phyloP scores from a whole-genome alignment of 2,113 vertebrate genomes.

The Opisthocomus hoazin region DNA sequence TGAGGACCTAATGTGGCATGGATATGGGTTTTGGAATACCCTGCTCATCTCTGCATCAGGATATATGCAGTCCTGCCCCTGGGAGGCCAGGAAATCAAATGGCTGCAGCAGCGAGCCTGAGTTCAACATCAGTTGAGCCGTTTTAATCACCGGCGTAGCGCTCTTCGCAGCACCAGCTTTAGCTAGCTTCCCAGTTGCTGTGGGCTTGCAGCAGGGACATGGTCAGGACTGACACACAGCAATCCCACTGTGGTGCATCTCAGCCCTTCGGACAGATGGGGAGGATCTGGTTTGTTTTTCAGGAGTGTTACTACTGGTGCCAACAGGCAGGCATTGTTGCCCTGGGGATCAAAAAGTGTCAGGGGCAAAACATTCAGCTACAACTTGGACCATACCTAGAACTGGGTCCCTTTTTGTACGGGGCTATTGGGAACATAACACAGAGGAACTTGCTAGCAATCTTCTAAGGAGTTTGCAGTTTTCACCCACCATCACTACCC shows the following conservation, averaged over 20 bases:
- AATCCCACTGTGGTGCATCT: neutral
- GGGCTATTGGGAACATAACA: neutral
- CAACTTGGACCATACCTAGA: fast-evolving
- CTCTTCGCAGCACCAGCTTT: neutral
- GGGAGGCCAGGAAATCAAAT: neutral
- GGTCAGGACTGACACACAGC: neutral
- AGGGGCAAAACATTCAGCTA: neutral
- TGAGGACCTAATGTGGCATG: neutral
- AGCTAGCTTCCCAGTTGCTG: neutral
- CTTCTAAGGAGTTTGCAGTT: neutral
- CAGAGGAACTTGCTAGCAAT: neutral
- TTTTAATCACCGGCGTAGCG: fast-evolving
- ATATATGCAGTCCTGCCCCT: neutral
- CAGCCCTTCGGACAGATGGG: neutral
- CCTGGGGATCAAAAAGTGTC: neutral
- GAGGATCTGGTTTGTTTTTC: neutral
- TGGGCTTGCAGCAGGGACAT: neutral
- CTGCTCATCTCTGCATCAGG: neutral
- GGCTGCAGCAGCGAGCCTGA: neutral
- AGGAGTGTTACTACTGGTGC: neutral
- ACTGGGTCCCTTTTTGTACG: neutral
- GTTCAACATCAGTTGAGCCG: neutral
- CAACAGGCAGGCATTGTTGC: neutral
- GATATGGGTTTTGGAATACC: neutral
- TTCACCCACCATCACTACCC: neutral